These are phyloP conservation scores for Clanis bilineata DNA, from an alignment of 2,888 invertebrate genomes.

Conservation along the genomic window DNA sequence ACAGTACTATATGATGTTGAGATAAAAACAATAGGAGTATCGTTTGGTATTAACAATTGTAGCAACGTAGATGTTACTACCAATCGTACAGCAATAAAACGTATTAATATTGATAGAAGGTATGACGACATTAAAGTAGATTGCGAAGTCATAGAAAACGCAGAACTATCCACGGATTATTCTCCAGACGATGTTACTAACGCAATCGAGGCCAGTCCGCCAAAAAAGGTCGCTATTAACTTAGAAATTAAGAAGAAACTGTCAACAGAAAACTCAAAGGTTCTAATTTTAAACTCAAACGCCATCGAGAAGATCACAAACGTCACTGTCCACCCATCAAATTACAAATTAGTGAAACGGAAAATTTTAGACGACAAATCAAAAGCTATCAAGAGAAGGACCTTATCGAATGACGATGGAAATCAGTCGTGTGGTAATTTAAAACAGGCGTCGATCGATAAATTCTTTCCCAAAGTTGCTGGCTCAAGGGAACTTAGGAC, in stretches of 20 bases:
- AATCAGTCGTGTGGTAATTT: constrained; percentile 39
- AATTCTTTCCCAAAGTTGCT: constrained; percentile 47
- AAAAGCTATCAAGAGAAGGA: constrained; percentile 42
- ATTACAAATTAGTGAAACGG: constrained; percentile 72
- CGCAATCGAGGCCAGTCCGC: constrained; percentile 34
- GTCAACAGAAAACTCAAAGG: constrained; percentile 54
- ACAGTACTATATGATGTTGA: constrained; percentile 39
- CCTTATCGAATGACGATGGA: constrained; percentile 46
- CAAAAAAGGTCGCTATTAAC: constrained; percentile 61
- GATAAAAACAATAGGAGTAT: constrained; percentile 45
- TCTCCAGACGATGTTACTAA: constrained; percentile 49
- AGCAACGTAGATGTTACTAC: constrained; percentile 52
- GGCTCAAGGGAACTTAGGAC: constrained; percentile 34
- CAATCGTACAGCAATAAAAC: constrained; percentile 52
- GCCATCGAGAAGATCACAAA: constrained; percentile 70
- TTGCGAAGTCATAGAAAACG: constrained; percentile 55
- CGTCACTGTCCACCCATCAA: constrained; percentile 76
- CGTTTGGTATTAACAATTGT: constrained; percentile 55
- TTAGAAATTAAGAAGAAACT: constrained; percentile 71
- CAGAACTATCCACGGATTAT: constrained; percentile 44
- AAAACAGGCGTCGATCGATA: constrained; percentile 59
- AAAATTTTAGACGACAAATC: constrained; percentile 55
- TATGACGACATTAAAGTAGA: constrained; percentile 48
- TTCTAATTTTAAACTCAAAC: constrained; percentile 78
- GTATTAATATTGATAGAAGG: constrained; percentile 42